These are phyloP conservation scores for Schrankia costaestrigalis DNA, from an alignment of 2,888 invertebrate species.

Conservation along the genomic window DNA sequence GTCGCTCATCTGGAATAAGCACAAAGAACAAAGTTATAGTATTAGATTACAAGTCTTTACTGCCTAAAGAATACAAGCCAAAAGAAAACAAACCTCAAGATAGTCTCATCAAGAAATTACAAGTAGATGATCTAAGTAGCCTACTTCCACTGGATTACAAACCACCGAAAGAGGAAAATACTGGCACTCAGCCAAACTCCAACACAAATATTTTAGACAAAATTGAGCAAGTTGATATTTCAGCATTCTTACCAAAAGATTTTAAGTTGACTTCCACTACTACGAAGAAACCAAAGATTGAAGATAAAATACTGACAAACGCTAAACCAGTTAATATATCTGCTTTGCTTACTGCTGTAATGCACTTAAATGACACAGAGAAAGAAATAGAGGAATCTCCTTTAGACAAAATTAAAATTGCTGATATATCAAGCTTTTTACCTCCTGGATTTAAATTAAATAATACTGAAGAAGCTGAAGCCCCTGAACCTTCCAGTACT, in stretches of 20 bases:
- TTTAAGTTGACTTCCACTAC: conserved; percentile 70
- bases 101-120: conserved; percentile 67
- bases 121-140: conserved; percentile 80
- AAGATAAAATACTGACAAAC: conserved; percentile 42
- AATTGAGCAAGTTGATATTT: conserved; percentile 68
- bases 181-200: conserved; percentile 45
- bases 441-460: conserved; percentile 82
- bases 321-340: conserved; percentile 73
- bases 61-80: conserved; percentile 79
- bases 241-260: conserved; percentile 82
- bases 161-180: conserved; percentile 49
- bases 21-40: conserved; percentile 81
- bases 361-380: conserved; percentile 61
- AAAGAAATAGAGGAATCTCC: conserved; percentile 33
- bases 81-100: conserved; percentile 63
- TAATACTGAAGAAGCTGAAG: no score
- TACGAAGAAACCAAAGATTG: conserved; percentile 49
- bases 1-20: conserved; percentile 74
- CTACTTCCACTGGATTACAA: conserved; percentile 86
- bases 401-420: conserved; percentile 51
- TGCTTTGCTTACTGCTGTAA: conserved; percentile 83
- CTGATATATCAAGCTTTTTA: conserved; percentile 82
- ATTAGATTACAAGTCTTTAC: conserved; percentile 76
- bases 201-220: conserved; percentile 54
- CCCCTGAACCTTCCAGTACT: conserved; percentile 29